phyloP scores from a whole-genome alignment of 2,113 vertebrate genomes.

The Spheniscus mendiculus region DNA sequence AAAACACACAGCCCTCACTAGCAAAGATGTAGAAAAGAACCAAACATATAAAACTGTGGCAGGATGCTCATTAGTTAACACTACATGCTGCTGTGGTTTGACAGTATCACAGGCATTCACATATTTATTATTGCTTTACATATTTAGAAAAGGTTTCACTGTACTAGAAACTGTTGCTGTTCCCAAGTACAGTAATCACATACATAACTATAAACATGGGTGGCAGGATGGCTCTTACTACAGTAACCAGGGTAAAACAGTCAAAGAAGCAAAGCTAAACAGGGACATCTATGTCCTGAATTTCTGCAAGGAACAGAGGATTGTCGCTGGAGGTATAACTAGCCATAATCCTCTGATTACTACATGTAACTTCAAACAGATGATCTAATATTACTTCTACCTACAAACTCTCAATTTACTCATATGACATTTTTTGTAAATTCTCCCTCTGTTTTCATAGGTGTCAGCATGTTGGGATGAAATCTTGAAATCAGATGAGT shows the following conservation, averaged over 20 bases:
- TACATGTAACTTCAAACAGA: background rate
- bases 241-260: background rate
- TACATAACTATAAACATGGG: background rate
- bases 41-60: fast-evolving
- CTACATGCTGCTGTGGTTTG: background rate
- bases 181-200: background rate
- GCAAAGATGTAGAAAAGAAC: background rate
- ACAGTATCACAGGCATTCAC: background rate
- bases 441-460: background rate
- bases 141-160: background rate
- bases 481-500: background rate
- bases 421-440: background rate
- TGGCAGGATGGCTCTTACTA: background rate
- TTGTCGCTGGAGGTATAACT: background rate
- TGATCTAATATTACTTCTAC: background rate
- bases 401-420: background rate
- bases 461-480: background rate
- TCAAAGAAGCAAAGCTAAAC: background rate
- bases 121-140: background rate
- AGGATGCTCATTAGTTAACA: background rate
- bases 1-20: background rate
- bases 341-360: background rate
- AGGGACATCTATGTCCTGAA: background rate
- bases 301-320: background rate
- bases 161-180: background rate